Conservation (phyloP, 2,113 vertebrate genomes). For the Phoenicopterus ruber region DNA sequence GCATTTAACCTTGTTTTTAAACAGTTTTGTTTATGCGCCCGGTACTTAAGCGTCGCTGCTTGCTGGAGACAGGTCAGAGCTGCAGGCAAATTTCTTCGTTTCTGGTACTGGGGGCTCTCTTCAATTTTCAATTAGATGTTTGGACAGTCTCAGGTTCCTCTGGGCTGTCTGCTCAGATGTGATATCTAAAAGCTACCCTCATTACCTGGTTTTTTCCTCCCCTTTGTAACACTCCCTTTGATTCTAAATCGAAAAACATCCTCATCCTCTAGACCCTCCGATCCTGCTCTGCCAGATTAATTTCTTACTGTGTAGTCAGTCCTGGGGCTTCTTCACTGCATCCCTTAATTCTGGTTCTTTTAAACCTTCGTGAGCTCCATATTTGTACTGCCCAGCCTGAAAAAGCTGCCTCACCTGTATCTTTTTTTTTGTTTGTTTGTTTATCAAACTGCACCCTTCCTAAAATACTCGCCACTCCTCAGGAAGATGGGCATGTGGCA, state of each 20-base stretch:
- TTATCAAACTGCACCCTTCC: not conserved
- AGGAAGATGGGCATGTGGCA: not conserved
- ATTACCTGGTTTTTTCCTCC: not conserved
- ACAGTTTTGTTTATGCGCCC: not conserved
- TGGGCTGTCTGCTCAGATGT: slow-evolving; percentile 23
- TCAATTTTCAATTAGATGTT: slow-evolving; percentile 22
- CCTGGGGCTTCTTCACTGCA: not conserved
- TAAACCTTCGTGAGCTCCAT: not conserved
- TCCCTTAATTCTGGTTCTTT: slow-evolving; percentile 4
- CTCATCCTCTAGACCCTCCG: not conserved
- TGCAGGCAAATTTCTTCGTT: not conserved
- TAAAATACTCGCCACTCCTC: not conserved
- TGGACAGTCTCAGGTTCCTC: slow-evolving; percentile 2
- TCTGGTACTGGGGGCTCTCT: not conserved
- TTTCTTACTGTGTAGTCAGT: not conserved
- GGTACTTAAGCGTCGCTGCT: not conserved
- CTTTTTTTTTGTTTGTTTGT: not conserved
- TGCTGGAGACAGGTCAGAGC: not conserved
- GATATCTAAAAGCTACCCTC: slow-evolving; percentile 15
- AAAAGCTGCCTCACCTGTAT: not conserved
- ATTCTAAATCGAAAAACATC: slow-evolving; percentile 3
- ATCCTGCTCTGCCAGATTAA: not conserved
- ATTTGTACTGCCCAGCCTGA: not conserved
- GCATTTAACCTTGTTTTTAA: not conserved
- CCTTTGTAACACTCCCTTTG: not conserved